Evolutionary conservation across 1,140 invertebrate genomes (phyloP).

Genomic region (Teleopsis dalmanni): DNA sequence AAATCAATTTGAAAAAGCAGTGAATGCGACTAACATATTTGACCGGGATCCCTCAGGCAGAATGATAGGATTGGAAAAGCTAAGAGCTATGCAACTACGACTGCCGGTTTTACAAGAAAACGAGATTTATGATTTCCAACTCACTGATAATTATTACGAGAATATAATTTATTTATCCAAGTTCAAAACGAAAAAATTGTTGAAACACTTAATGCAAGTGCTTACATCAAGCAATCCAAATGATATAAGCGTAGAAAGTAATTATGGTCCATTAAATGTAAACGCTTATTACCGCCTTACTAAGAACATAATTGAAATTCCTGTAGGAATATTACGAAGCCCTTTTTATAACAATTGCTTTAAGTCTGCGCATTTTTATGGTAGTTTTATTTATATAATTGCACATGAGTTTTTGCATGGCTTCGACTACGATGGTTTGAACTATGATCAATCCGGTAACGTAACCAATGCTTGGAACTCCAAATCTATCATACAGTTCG

Average conservation of each 20-base stretch:
- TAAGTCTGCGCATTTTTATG: conserved; percentile 14
- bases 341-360: conserved; percentile 10
- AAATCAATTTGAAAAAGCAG: conserved; percentile 21
- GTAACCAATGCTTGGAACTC: conserved; percentile 21
- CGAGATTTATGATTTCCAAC: neutral
- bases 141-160: conserved; percentile 19
- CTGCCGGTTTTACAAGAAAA: conserved; percentile 14
- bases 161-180: conserved; percentile 25
- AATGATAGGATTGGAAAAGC: conserved; percentile 21
- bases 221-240: neutral
- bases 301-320: conserved; percentile 30
- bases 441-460: conserved; percentile 29
- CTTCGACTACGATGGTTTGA: conserved; percentile 38
- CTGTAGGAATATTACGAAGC: conserved; percentile 25
- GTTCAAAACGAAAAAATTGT: conserved; percentile 10
- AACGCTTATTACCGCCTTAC: conserved; percentile 37
- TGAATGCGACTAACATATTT: conserved; percentile 28
- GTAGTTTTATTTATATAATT: conserved; percentile 27
- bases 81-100: conserved; percentile 24
- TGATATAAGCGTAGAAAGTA: neutral
- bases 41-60: conserved; percentile 16
- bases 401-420: conserved; percentile 36
- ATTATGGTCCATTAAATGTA: conserved; percentile 23
- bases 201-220: conserved; percentile 7
- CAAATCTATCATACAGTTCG: conserved; percentile 29